phyloP scores from a whole-genome alignment of 2,113 vertebrate species.

The Datnioides undecimradiatus region DNA sequence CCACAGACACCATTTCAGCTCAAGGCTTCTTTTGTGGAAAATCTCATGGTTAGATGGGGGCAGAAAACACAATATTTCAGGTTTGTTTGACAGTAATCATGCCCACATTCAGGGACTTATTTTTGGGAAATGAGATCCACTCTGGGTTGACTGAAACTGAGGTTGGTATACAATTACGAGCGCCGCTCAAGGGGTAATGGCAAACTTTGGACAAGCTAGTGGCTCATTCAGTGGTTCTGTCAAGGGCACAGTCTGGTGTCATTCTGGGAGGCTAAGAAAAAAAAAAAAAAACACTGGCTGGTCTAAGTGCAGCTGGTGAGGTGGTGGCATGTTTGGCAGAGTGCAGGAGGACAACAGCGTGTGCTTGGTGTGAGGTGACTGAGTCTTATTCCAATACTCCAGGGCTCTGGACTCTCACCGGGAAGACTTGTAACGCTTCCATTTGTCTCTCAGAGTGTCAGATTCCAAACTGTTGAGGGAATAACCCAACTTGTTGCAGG shows the following conservation, averaged over 20 bases:
- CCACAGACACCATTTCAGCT: constrained; percentile 21
- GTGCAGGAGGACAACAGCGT: constrained; percentile 49
- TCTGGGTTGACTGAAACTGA: constrained; percentile 34
- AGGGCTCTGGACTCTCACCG: constrained; percentile 47
- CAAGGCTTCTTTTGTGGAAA: constrained; percentile 8
- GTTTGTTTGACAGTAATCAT: constrained; percentile 41
- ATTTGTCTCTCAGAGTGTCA: constrained; percentile 58
- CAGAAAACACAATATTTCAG: constrained; percentile 35
- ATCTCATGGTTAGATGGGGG: constrained; percentile 1
- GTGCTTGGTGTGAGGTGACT: constrained; percentile 56
- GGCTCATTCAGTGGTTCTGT: constrained; percentile 18
- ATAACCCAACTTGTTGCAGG: constrained; percentile 56
- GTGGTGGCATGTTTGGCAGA: constrained; percentile 62
- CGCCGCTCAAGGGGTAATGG: not conserved
- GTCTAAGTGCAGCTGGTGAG: constrained; percentile 57
- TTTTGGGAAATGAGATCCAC: constrained; percentile 38
- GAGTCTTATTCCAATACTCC: constrained; percentile 48
- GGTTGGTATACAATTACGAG: constrained; percentile 30
- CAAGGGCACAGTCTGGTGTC: constrained; percentile 44
- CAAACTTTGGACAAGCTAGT: constrained; percentile 1
- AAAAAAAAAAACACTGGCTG: constrained; percentile 52
- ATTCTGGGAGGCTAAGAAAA: constrained; percentile 19
- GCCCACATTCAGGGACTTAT: constrained; percentile 24
- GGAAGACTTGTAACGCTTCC: constrained; percentile 41
- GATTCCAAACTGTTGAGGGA: constrained; percentile 74